Evolutionary conservation across 2,113 vertebrate species (phyloP).

Genomic region (Sinosuthora webbiana): DNA sequence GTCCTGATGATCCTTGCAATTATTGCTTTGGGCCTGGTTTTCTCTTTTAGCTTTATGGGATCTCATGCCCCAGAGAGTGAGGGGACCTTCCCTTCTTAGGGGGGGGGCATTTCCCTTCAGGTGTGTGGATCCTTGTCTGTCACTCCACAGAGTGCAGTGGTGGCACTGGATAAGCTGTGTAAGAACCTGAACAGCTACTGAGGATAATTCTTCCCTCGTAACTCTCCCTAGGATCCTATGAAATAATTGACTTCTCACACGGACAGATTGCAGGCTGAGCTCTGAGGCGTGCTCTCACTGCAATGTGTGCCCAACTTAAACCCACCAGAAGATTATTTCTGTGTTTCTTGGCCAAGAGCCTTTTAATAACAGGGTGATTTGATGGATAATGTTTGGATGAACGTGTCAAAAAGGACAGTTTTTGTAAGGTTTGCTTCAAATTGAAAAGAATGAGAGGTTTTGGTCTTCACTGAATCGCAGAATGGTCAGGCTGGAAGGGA

Average conservation of each 20-base stretch:
- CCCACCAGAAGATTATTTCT: not conserved
- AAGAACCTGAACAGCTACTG: not conserved
- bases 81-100: too few relatives aligned
- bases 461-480: not conserved
- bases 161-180: not conserved
- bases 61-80: not conserved
- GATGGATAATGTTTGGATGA: not conserved
- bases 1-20: not conserved
- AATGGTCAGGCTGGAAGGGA: fast-evolving
- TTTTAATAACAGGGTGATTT: not conserved
- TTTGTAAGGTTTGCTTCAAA: not conserved
- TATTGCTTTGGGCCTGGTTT: not conserved
- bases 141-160: not conserved
- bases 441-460: not conserved
- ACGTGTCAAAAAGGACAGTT: not conserved
- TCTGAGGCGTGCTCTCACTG: not conserved
- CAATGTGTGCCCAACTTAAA: not conserved
- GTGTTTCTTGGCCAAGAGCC: not conserved
- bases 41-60: not conserved
- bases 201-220: not conserved
- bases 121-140: not conserved
- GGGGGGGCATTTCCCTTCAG: too few relatives aligned
- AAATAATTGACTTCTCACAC: not conserved
- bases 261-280: not conserved
- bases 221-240: not conserved